phyloP scores from a whole-genome alignment of 2,113 vertebrate genomes.

The Verasper variegatus region DNA sequence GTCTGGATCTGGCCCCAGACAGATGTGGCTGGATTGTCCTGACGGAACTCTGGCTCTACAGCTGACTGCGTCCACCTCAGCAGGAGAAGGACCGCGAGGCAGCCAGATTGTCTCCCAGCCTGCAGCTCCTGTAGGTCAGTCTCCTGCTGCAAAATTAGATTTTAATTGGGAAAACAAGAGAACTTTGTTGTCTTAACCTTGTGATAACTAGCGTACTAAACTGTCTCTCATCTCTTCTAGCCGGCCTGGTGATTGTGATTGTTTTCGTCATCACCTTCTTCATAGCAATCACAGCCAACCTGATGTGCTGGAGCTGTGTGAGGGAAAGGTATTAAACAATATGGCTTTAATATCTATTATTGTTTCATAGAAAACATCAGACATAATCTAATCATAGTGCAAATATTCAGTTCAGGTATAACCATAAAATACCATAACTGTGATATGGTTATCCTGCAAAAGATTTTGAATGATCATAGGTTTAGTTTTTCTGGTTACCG shows the following conservation, averaged over 20 bases:
- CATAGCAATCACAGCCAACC: slow-evolving; percentile 57
- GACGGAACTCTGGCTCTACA: slow-evolving; percentile 57
- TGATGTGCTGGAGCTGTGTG: slow-evolving; percentile 77
- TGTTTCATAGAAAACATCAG: slow-evolving; percentile 5
- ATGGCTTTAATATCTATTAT: not conserved
- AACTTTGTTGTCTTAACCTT: not conserved
- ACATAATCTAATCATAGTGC: not conserved
- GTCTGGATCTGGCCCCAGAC: slow-evolving; percentile 31
- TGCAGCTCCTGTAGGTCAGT: slow-evolving; percentile 38
- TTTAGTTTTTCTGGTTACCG: slow-evolving; percentile 56
- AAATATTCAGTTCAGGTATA: slow-evolving; percentile 1
- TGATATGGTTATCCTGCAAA: not conserved
- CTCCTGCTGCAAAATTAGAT: not conserved
- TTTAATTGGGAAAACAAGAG: not conserved
- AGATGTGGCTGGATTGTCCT: slow-evolving; percentile 62
- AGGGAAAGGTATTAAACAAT: slow-evolving; percentile 71
- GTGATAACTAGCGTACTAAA: not conserved
- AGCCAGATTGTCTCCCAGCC: slow-evolving; percentile 32
- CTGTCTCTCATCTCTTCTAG: slow-evolving; percentile 55
- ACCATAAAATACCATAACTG: too few species aligned
- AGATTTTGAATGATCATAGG: slow-evolving; percentile 1
- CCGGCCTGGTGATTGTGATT: slow-evolving; percentile 45
- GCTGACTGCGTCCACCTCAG: slow-evolving; percentile 74
- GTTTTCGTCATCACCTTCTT: slow-evolving; percentile 52
- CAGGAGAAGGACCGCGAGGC: slow-evolving; percentile 73